Conservation (phyloP, 2,888 invertebrate species). For the Notodonta ziczac region DNA sequence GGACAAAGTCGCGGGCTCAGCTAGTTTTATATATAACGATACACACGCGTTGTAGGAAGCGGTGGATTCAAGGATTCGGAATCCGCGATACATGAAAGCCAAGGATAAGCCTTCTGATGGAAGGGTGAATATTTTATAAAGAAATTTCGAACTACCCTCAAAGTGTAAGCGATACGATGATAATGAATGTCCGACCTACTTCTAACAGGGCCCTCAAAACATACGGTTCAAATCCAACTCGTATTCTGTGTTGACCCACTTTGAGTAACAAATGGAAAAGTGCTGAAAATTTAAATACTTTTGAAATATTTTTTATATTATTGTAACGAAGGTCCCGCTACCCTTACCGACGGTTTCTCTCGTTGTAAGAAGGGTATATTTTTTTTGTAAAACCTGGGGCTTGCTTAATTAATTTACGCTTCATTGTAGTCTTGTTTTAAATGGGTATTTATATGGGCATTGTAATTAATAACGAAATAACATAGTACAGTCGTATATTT, state of each 20-base stretch:
- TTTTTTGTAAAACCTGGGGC: not conserved
- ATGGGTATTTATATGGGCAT: not conserved
- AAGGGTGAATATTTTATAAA: no score
- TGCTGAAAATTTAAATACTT: conserved; percentile 28
- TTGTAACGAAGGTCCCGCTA: not conserved
- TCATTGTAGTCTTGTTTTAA: not conserved
- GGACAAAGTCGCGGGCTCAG: no score
- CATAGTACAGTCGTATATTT: not conserved
- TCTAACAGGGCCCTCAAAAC: conserved; percentile 2
- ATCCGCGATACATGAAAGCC: no score
- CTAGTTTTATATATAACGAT: no score
- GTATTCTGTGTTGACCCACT: conserved; percentile 23
- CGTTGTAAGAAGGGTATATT: not conserved
- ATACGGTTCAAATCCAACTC: conserved; percentile 26
- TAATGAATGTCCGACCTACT: not conserved
- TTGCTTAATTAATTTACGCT: conserved; percentile 2
- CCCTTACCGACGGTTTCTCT: not conserved
- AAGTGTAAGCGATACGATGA: no score
- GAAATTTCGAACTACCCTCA: no score
- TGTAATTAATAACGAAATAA: not conserved
- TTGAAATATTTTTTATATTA: not conserved
- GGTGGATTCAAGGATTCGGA: no score
- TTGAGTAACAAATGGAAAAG: conserved; percentile 23
- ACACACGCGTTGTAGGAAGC: no score
- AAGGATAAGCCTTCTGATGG: no score